A percentile compares a stretch with the other conserved stretches of the same genome.
Conservation (phyloP, 2,888 invertebrate species). For the Eupithecia inturbata region DNA sequence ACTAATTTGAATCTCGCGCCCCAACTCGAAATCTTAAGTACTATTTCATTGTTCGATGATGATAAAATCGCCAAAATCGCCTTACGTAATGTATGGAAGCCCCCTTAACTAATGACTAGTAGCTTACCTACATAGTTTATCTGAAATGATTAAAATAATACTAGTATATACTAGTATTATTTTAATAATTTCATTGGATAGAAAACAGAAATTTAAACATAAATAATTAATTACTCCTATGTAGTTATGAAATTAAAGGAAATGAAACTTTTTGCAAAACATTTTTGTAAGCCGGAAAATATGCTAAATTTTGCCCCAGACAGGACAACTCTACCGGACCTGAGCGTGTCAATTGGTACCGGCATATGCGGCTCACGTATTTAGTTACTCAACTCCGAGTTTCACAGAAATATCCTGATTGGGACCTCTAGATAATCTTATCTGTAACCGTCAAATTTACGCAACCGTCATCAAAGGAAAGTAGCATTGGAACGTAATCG, state of each 20-base stretch:
- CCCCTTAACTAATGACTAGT: too few relatives aligned
- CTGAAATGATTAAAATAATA: too few relatives aligned
- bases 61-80: too few relatives aligned
- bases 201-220: too few relatives aligned
- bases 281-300: neutral
- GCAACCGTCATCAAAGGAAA: constrained; percentile 36
- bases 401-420: constrained; percentile 55
- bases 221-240: too few relatives aligned
- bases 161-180: too few relatives aligned
- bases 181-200: too few relatives aligned
- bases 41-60: too few relatives aligned
- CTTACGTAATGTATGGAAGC: too few relatives aligned
- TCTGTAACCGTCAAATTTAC: constrained; percentile 39
- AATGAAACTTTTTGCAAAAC: neutral
- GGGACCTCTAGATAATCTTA: constrained; percentile 53
- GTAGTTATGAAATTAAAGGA: neutral
- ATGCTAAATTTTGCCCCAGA: neutral
- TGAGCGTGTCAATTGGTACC: constrained; percentile 71
- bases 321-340: constrained; percentile 9
- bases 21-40: too few relatives aligned
- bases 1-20: too few relatives aligned
- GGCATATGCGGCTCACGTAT: constrained; percentile 73
- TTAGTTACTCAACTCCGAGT: constrained; percentile 71
- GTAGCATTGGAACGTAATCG: constrained; percentile 28
- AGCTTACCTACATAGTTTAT: too few relatives aligned